Base-by-base conservation (phyloP, 2,888 invertebrate genomes). In the Diogma glabrata region DNA sequence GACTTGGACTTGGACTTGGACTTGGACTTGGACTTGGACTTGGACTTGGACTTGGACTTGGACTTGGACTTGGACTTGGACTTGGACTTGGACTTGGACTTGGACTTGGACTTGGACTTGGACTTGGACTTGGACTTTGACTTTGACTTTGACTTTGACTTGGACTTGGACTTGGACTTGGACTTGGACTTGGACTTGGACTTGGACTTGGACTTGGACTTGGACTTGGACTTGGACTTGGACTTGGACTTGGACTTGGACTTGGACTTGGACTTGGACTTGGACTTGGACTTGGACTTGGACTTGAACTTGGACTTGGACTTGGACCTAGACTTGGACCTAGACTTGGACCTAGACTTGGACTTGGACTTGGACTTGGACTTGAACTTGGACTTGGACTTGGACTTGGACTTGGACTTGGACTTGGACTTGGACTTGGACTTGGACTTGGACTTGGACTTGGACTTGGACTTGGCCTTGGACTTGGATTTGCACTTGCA, bases 1-100 rank as follows among this genome's bases (percentile, higher is more conserved):
- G 12, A 50, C 26, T 50, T 50, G 43, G 12, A 50, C 26, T 50
- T 50, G 43, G 12, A 50, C 26, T 50, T 50, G 43, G 12, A 50
- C 26, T 50, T 50, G 43, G 12, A 50, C 26, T 50, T 50, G 43
- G 12, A 50, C 26, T 50, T 50, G 40, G 12, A 50, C 20, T 50
- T 50, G 43, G 12, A 50, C 4, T 50, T 50, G 43, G 12, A 50
- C 26, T 50, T 50, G 43, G 12, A 50, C 20, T 50, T 50, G 26
- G 12, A 50, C 8, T 50, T 50, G 26, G 10, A 43, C 26, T 43
- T 50, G 43, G 22, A 50, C 26, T 50, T 50, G 43, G 12, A 50
- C 26, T 50, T 50, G 43, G 12, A 30, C 30, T 51, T 16, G 46
- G 14, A 30, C 30, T 51, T 51, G 46, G 14, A 30, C 30, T 51